Evolutionary conservation across 23 tunicate genomes (phyloP).

Genomic region (Ascidia mentula): DNA sequence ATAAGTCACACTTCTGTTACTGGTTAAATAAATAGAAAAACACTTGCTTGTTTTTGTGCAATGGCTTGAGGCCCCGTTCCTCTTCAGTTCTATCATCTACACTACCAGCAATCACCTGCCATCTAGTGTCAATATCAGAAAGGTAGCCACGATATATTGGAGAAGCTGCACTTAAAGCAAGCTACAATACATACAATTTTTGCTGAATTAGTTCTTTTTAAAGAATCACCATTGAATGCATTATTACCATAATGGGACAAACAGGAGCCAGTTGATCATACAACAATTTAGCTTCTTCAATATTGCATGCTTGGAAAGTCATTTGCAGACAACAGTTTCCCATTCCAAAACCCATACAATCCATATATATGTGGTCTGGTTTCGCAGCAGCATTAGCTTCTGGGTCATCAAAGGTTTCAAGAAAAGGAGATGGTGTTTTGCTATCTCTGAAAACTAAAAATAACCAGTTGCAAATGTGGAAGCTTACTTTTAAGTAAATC

Average conservation of each 20-base stretch:
- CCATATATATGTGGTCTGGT: constrained; percentile 97
- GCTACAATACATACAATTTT: constrained; percentile 41
- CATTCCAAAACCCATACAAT: constrained; percentile 99
- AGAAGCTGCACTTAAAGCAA: constrained; percentile 86
- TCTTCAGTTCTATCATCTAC: constrained; percentile 86
- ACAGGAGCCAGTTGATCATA: constrained; percentile 90
- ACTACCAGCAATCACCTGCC: constrained; percentile 96
- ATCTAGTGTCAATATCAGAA: constrained; percentile 80
- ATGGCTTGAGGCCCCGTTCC: constrained; percentile 50
- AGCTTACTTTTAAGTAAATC: background rate
- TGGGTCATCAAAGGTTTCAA: constrained; percentile 59
- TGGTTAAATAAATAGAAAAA: background rate
- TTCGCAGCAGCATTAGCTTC: constrained; percentile 79
- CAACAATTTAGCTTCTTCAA: constrained; percentile 73
- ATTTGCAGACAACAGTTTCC: constrained; percentile 82
- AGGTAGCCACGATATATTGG: constrained; percentile 79
- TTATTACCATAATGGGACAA: constrained; percentile 86
- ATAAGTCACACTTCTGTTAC: background rate
- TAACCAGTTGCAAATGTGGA: background rate
- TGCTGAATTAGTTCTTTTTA: too few relatives aligned
- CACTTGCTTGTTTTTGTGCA: constrained; percentile 47
- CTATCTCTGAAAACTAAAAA: constrained; percentile 82
- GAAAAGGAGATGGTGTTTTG: constrained; percentile 83
- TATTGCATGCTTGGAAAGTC: constrained; percentile 91
- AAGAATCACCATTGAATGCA: too few relatives aligned